Percentiles rank a stretch among this genome's conserved stretches.
phyloP scores from a whole-genome alignment of 2,797 vertebrate species.

The Iguana delicatissima region DNA sequence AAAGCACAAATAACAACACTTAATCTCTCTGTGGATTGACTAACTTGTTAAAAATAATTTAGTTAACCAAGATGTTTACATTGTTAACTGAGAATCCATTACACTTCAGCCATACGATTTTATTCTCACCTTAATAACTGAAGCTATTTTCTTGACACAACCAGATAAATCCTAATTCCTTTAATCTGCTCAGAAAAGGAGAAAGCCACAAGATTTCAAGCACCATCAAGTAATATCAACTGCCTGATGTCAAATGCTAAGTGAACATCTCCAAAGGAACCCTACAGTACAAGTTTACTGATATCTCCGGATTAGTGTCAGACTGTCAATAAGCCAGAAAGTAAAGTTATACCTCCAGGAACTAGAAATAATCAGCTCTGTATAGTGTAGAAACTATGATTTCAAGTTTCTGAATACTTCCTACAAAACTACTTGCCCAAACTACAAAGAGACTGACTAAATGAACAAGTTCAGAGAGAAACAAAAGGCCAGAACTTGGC shows the following conservation, averaged over 20 bases:
- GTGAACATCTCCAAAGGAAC: slow-evolving; percentile 47
- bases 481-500: neutral
- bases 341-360: neutral
- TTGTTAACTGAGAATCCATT: neutral
- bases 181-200: slow-evolving; percentile 58
- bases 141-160: slow-evolving; percentile 48
- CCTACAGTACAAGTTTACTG: slow-evolving; percentile 31
- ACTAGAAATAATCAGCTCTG: slow-evolving; percentile 8
- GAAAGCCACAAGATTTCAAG: slow-evolving; percentile 44
- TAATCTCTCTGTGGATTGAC: neutral
- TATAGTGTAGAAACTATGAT: neutral
- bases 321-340: slow-evolving; percentile 44
- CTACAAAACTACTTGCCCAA: neutral
- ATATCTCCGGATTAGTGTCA: slow-evolving; percentile 48
- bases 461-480: neutral
- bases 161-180: slow-evolving; percentile 61
- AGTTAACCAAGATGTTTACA: neutral
- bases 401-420: neutral
- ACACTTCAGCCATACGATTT: slow-evolving; percentile 10
- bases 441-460: neutral
- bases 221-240: slow-evolving; percentile 50
- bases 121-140: slow-evolving; percentile 38
- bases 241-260: slow-evolving; percentile 54
- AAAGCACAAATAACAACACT: slow-evolving; percentile 25
- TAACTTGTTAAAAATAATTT: neutral